Evolutionary conservation across 2,888 invertebrate genomes (phyloP).

Genomic region (Drosophila longiperda): DNA sequence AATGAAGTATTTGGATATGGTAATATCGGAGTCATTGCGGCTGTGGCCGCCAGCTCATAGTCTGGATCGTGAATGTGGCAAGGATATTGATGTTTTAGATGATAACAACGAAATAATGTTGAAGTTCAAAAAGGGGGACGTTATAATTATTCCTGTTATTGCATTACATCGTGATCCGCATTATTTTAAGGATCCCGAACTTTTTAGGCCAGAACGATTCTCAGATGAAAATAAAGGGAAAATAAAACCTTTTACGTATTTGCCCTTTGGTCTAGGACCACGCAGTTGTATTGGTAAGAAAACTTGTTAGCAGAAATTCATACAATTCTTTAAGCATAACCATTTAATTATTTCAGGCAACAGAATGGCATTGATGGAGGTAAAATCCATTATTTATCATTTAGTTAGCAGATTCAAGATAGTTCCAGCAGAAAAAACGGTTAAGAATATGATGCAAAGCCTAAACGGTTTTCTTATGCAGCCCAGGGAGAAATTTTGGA

Average conservation of each 20-base stretch:
- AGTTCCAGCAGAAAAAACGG: slow-evolving; percentile 60
- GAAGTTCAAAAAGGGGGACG: slow-evolving; percentile 51
- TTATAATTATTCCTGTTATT: slow-evolving; percentile 82
- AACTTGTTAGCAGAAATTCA: not conserved
- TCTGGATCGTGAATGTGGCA: slow-evolving; percentile 85
- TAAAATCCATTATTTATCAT: slow-evolving; percentile 74
- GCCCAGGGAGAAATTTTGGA: slow-evolving; percentile 73
- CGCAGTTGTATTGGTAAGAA: slow-evolving; percentile 83
- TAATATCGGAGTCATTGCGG: slow-evolving; percentile 86
- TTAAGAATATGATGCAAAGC: slow-evolving; percentile 58
- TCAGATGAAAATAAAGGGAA: slow-evolving; percentile 70
- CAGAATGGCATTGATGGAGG: slow-evolving; percentile 78
- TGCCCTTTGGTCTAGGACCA: slow-evolving; percentile 85
- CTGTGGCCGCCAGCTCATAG: slow-evolving; percentile 85
- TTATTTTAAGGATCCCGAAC: slow-evolving; percentile 83
- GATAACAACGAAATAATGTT: slow-evolving; percentile 50
- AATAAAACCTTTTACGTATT: slow-evolving; percentile 52
- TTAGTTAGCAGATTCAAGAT: slow-evolving; percentile 66
- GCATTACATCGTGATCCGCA: slow-evolving; percentile 85
- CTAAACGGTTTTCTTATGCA: slow-evolving; percentile 48
- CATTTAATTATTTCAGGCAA: slow-evolving; percentile 41
- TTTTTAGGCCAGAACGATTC: slow-evolving; percentile 87
- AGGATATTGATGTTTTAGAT: slow-evolving; percentile 84
- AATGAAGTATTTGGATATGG: slow-evolving; percentile 87
- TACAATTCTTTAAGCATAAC: not conserved